Base-by-base conservation (phyloP, 2,113 vertebrate species). In the Donacobius atricapilla region DNA sequence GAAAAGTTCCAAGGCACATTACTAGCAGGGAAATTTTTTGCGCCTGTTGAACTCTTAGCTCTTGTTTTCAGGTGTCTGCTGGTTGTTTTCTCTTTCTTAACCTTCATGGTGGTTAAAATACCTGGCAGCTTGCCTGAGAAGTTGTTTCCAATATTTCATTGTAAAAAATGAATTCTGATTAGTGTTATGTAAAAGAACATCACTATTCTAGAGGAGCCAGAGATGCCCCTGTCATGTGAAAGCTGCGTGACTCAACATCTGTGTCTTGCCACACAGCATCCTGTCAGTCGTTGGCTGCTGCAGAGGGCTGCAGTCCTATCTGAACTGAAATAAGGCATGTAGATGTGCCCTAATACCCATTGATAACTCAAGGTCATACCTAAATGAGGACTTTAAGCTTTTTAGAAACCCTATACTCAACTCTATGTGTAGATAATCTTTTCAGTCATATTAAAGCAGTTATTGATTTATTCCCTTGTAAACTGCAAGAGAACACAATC, bases 161-260 rank as follows among this genome's bases (percentile, higher is more conserved):
- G 82, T 30, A 10, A 84, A 83, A 81, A 87, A 71, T 15, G 0
- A 65, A 14, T 80, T 71, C 45, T 66, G 17, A 30, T 42, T 31
- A 56, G 35, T 16, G n/a, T 37, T 73, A 23, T 94, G 30, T 35
- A 35, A 37, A 39, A 10, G 27, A 71, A 12, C 14, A 58, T 35
- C 15, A 18, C 42, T n/a, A 2, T 27, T 13, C 14, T 27, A 58
- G 47, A 65, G 28, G 50, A 58, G 30, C 31, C 13, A 50, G 58
- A 44, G 24, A 37, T 80, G 16, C 21, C 48, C 42, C 0, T 64
- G 33, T 30, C 35, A 30, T 4, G 17, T 11, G 5, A 47, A 71
- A 68, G 14, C 27, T 68, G 8, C 17, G 22, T 51, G 45, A 63
- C 33, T 66, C 1, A 0, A 84, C 3, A 10, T 27, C 25, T 1